These are phyloP conservation scores for Camponotus pennsylvanicus DNA, from an alignment of 1,140 invertebrate genomes.

Conservation along the genomic window DNA sequence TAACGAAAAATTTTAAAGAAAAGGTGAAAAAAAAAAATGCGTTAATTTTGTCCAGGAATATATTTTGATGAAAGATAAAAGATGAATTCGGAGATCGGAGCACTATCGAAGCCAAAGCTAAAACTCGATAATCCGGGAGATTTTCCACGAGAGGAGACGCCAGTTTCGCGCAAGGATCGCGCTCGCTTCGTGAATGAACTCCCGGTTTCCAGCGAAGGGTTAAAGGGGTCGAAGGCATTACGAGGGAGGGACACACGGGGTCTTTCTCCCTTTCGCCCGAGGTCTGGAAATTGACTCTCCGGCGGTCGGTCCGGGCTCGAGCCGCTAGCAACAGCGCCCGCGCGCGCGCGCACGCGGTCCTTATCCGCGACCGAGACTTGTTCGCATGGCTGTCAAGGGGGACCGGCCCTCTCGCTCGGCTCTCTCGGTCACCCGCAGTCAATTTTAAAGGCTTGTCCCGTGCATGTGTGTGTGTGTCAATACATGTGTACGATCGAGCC, in stretches of 20 bases:
- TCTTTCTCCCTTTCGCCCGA: slow-evolving; percentile 42
- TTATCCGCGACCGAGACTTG: slow-evolving; percentile 79
- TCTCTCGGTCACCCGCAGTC: slow-evolving; percentile 74
- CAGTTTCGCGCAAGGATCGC: not conserved
- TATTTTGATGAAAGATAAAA: no score
- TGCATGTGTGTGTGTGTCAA: no score
- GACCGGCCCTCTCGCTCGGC: slow-evolving; percentile 62
- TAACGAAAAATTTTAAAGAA: no score
- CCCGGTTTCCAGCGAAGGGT: not conserved
- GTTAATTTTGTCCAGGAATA: no score
- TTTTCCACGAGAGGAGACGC: no score
- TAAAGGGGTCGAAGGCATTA: slow-evolving; percentile 35
- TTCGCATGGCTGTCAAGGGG: slow-evolving; percentile 81
- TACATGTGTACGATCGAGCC: slow-evolving; percentile 1
- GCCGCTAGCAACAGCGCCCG: slow-evolving; percentile 78
- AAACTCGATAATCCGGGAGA: no score
- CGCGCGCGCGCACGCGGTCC: slow-evolving; percentile 61
- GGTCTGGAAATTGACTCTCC: slow-evolving; percentile 72
- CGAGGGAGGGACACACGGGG: not conserved
- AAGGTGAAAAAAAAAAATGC: no score
- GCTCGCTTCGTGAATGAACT: not conserved
- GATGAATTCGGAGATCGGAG: no score
- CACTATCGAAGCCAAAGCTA: no score
- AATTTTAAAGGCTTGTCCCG: slow-evolving; percentile 70
- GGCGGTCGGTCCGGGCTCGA: slow-evolving; percentile 44